Evolutionary conservation across 2,113 vertebrate genomes (phyloP).

Genomic region (Aphyosemion australe): DNA sequence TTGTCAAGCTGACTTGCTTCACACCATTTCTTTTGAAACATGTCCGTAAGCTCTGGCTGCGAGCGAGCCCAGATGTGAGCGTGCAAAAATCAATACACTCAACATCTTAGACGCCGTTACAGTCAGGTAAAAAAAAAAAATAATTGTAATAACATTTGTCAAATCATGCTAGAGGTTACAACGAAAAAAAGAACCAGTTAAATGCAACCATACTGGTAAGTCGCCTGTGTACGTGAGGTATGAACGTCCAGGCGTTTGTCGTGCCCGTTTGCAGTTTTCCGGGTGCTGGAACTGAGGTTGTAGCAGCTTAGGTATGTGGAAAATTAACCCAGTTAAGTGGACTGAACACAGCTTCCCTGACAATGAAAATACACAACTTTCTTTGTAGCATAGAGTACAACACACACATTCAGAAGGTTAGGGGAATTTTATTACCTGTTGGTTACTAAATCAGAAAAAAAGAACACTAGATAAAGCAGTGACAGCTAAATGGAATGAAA

Average conservation of each 20-base stretch:
- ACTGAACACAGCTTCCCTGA: constrained; percentile 79
- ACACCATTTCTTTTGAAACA: constrained; percentile 55
- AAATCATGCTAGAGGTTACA: constrained; percentile 66
- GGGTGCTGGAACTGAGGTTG: constrained; percentile 79
- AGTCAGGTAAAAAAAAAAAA: constrained; percentile 47
- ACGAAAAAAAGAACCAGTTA: constrained; percentile 68
- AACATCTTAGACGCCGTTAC: constrained; percentile 41
- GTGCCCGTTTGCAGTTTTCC: constrained; percentile 79
- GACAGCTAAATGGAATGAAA: constrained; percentile 60
- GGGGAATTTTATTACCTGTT: constrained; percentile 39
- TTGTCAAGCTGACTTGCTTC: constrained; percentile 73
- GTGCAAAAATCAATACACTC: constrained; percentile 24
- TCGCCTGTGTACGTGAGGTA: constrained; percentile 80
- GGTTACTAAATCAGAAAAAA: constrained; percentile 43
- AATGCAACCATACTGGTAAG: constrained; percentile 68
- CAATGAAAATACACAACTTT: constrained; percentile 62
- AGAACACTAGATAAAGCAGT: constrained; percentile 34
- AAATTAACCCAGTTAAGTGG: constrained; percentile 74
- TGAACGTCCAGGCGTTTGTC: constrained; percentile 69
- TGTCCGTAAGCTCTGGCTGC: constrained; percentile 54
- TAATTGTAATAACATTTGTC: constrained; percentile 43
- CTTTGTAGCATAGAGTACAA: constrained; percentile 53
- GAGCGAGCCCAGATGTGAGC: constrained; percentile 43
- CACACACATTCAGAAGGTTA: constrained; percentile 48
- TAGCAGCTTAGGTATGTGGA: constrained; percentile 80